These are phyloP conservation scores for Atrichornis clamosus DNA, from an alignment of 2,113 vertebrate species.

Conservation along the genomic window DNA sequence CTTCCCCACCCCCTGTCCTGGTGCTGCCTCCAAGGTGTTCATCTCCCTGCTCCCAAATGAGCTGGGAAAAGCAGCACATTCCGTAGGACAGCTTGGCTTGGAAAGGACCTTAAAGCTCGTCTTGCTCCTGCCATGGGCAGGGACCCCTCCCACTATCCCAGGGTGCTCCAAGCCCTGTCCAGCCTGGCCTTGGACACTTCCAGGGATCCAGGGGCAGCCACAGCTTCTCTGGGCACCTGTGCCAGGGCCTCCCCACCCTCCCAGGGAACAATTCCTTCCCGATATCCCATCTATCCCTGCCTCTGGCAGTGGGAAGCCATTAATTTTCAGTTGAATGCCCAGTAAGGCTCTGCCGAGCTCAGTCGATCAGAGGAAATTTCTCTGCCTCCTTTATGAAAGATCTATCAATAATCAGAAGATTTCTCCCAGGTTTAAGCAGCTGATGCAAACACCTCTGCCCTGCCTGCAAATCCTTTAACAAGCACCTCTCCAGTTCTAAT, in stretches of 20 bases:
- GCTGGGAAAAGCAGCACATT: not conserved
- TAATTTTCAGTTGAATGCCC: not conserved
- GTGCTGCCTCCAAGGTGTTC: not conserved
- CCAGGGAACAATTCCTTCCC: not conserved
- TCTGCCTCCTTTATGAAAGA: not conserved
- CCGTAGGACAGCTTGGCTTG: not conserved
- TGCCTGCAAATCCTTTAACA: rapidly evolving
- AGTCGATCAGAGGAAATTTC: rapidly evolving
- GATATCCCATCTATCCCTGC: rapidly evolving
- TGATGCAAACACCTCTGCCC: not conserved
- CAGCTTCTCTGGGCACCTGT: not conserved
- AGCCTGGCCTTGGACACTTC: not conserved
- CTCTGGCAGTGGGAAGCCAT: not conserved
- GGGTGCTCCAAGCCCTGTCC: too few species aligned
- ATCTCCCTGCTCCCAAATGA: not conserved
- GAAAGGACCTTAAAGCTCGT: not conserved
- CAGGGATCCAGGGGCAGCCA: not conserved
- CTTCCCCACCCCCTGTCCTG: not conserved
- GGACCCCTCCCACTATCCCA: not conserved
- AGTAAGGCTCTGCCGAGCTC: not conserved
- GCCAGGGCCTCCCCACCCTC: not conserved
- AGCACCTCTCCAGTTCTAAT: rapidly evolving
- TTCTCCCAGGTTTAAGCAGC: not conserved
- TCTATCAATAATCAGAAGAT: not conserved
- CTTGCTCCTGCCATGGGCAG: not conserved